Evolutionary conservation across 2,888 invertebrate genomes (phyloP).

Genomic region (Eledona agricola): DNA sequence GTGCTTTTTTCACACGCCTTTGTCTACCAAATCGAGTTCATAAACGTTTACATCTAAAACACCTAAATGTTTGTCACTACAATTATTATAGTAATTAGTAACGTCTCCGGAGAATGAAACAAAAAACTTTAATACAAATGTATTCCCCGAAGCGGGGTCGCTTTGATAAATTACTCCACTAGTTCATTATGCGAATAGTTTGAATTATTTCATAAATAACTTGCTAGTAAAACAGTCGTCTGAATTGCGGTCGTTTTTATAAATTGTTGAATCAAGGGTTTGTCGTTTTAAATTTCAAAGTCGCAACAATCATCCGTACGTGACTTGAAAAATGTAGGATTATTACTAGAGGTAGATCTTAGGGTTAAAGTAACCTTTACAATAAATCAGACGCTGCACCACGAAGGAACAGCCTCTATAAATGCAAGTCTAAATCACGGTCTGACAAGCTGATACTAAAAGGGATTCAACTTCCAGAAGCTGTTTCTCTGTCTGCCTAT

Average conservation of each 20-base stretch:
- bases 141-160: too few species aligned
- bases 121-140: too few species aligned
- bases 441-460: conserved; percentile 59
- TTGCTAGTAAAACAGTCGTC: too few species aligned
- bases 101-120: too few species aligned
- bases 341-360: conserved; percentile 51
- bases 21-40: too few species aligned
- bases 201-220: too few species aligned
- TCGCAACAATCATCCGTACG: conserved; percentile 42
- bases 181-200: too few species aligned
- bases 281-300: conserved; percentile 40
- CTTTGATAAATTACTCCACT: too few species aligned
- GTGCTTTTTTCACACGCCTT: too few species aligned
- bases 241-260: conserved; percentile 12
- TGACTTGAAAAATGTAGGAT: conserved; percentile 52
- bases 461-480: conserved; percentile 57
- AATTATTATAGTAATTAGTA: too few species aligned
- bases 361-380: conserved; percentile 57
- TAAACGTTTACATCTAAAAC: too few species aligned
- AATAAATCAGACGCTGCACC: conserved; percentile 58
- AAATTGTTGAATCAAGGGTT: conserved; percentile 26
- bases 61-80: too few species aligned
- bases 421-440: conserved; percentile 61
- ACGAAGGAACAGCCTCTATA: conserved; percentile 57
- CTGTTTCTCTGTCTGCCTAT: conserved; percentile 47